Conservation (phyloP, 2,797 vertebrate species). For the Sphaeramia orbicularis region DNA sequence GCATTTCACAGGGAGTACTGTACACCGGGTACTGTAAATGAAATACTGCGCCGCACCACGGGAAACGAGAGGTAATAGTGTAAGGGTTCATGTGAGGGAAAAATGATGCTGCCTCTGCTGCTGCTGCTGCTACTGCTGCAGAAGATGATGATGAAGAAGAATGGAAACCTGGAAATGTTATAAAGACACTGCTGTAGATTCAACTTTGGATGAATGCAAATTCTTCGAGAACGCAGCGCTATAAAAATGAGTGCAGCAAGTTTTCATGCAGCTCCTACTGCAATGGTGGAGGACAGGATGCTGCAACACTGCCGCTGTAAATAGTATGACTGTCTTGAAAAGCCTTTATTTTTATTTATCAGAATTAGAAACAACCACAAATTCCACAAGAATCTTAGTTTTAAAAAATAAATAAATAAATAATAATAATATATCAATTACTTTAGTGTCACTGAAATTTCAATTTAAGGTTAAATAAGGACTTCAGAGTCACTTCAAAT, state of each 20-base stretch:
- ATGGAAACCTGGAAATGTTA: constrained; percentile 52
- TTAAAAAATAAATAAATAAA: background rate
- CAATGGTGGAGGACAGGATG: constrained; percentile 21
- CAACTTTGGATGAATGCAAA: constrained; percentile 27
- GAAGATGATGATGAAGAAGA: constrained; percentile 33
- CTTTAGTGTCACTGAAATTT: background rate
- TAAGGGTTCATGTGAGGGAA: constrained; percentile 67
- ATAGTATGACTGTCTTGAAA: no score
- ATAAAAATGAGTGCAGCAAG: constrained; percentile 47
- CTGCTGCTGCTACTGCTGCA: constrained; percentile 34
- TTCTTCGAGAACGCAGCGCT: constrained; percentile 18
- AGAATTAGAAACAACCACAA: no score
- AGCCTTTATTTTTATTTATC: no score
- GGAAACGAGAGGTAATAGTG: constrained; percentile 44
- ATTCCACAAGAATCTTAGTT: background rate
- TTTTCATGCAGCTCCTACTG: constrained; percentile 30
- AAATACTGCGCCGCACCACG: constrained; percentile 45
- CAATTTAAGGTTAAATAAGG: background rate
- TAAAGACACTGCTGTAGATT: constrained; percentile 44
- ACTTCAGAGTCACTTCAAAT: background rate
- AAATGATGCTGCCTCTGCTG: constrained; percentile 33
- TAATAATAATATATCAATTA: no score
- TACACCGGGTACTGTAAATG: constrained; percentile 14
- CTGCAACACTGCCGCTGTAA: constrained; percentile 22
- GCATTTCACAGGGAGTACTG: constrained; percentile 13